A percentile compares a stretch with the other conserved stretches of the same genome.
phyloP scores from a whole-genome alignment of 2,113 vertebrate species.

The Craseonycteris thonglongyai region DNA sequence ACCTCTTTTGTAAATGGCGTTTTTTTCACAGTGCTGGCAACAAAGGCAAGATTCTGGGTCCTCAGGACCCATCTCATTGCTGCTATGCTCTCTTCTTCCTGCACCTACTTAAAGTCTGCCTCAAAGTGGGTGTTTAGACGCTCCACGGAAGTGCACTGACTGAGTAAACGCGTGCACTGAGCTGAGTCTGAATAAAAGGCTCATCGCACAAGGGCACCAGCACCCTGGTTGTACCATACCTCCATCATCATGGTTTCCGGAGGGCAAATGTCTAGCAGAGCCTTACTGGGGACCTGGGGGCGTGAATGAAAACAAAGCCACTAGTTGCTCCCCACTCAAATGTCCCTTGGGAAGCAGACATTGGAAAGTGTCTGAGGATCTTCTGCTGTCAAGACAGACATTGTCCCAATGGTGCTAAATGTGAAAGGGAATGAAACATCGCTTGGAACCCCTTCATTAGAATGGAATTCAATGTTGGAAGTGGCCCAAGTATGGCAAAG shows the following conservation, averaged over 20 bases:
- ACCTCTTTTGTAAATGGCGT: neutral
- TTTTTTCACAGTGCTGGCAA: neutral
- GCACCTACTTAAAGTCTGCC: neutral
- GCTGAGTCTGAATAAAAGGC: neutral
- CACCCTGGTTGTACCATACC: neutral
- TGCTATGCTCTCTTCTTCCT: neutral
- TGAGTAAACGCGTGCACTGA: neutral
- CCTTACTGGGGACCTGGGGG: accelerated
- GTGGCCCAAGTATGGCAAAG: neutral
- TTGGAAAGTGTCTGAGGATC: neutral
- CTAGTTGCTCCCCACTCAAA: neutral
- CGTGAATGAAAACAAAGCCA: accelerated
- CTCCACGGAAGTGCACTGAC: neutral
- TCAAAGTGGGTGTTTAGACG: accelerated
- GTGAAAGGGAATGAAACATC: neutral
- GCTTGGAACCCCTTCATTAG: neutral
- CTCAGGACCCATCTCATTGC: too few species aligned
- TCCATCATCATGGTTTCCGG: neutral
- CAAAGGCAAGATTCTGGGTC: neutral
- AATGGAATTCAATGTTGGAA: neutral
- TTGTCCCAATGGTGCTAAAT: neutral
- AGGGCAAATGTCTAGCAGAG: neutral
- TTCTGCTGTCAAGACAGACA: neutral
- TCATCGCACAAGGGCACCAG: neutral
- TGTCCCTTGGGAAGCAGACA: neutral